A percentile compares a stretch with the other conserved stretches of the same genome.
phyloP scores from a whole-genome alignment of 2,888 invertebrate species.

The Proisotoma minuta region DNA sequence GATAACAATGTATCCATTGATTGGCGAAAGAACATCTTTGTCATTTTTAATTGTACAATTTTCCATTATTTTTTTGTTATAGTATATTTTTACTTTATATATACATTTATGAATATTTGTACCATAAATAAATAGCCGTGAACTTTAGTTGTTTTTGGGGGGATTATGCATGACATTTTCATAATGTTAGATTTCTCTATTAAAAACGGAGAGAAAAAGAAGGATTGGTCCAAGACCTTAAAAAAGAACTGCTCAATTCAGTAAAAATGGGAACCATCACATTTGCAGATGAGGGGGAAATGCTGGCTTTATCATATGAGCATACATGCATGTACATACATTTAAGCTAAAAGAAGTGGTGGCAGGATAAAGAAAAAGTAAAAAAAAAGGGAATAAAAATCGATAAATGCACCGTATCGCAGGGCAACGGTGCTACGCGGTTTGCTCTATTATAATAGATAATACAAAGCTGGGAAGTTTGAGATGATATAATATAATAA shows the following conservation, averaged over 20 bases:
- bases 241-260: too few relatives aligned
- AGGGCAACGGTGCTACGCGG: slow-evolving; percentile 42
- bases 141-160: too few relatives aligned
- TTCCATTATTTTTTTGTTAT: too few relatives aligned
- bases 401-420: slow-evolving; percentile 47
- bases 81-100: too few relatives aligned
- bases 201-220: too few relatives aligned
- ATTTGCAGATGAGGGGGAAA: slow-evolving; percentile 24
- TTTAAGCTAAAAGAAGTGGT: slow-evolving; percentile 16
- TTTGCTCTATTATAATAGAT: slow-evolving; percentile 11
- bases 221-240: too few relatives aligned
- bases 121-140: too few relatives aligned
- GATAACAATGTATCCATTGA: not conserved
- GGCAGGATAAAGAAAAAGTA: slow-evolving; percentile 24
- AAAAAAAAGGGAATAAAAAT: slow-evolving; percentile 40
- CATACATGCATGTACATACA: not conserved
- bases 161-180: slow-evolving; percentile 26
- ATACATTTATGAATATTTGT: too few relatives aligned
- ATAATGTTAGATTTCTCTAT: slow-evolving; percentile 8
- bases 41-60: too few relatives aligned
- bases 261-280: not conserved
- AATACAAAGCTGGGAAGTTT: slow-evolving; percentile 1
- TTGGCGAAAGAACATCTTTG: too few relatives aligned
- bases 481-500: too few relatives aligned
- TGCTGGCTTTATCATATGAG: not conserved